phyloP scores from a whole-genome alignment of 2,888 invertebrate genomes.

The Polydrusus tereticollis region DNA sequence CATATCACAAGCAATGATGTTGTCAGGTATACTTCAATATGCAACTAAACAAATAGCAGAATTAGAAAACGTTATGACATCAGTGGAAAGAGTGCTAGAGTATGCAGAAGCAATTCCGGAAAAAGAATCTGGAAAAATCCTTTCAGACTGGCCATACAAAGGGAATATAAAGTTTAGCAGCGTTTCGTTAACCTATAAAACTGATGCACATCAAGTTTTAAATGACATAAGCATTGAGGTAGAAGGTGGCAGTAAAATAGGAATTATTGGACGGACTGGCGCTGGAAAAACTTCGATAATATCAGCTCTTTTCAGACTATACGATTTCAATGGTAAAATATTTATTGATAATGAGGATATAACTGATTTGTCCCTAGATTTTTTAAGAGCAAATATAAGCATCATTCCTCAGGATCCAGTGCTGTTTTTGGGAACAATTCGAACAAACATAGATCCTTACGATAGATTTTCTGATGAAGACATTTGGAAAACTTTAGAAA shows the following conservation, averaged over 20 bases:
- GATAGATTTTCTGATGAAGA: constrained; percentile 78
- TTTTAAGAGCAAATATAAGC: constrained; percentile 69
- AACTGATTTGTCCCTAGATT: neutral
- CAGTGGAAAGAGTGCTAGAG: constrained; percentile 89
- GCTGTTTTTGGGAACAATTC: constrained; percentile 85
- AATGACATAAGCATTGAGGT: constrained; percentile 69
- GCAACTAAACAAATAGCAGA: constrained; percentile 75
- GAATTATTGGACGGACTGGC: constrained; percentile 85
- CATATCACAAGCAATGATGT: constrained; percentile 62
- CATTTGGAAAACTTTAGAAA: constrained; percentile 86
- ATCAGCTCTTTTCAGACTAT: constrained; percentile 26
- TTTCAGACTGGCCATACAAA: constrained; percentile 75
- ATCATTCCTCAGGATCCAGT: constrained; percentile 75
- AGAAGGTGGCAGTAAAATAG: constrained; percentile 78
- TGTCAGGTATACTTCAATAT: constrained; percentile 76
- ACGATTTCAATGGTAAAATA: constrained; percentile 27
- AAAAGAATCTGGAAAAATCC: constrained; percentile 39
- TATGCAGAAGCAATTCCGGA: constrained; percentile 80
- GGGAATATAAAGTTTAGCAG: constrained; percentile 78
- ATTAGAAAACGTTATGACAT: constrained; percentile 83
- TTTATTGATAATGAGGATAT: constrained; percentile 28
- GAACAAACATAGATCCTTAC: constrained; percentile 93
- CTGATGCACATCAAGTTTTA: constrained; percentile 76
- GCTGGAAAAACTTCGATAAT: constrained; percentile 85
- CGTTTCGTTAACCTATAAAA: constrained; percentile 79